These are phyloP conservation scores for Corythornis madagascariensis DNA, from an alignment of 2,113 vertebrate species.

Conservation along the genomic window DNA sequence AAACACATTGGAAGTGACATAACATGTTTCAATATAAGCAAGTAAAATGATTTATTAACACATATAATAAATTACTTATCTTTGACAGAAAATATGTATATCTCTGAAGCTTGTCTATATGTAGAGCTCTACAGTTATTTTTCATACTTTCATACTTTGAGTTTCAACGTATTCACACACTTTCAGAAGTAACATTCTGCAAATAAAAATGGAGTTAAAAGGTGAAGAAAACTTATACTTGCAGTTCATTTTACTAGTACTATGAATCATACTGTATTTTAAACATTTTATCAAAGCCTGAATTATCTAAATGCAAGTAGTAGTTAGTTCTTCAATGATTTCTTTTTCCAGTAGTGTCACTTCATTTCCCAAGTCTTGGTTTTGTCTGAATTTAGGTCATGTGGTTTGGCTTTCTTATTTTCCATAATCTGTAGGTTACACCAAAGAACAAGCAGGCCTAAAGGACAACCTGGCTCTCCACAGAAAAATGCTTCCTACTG, in stretches of 20 bases:
- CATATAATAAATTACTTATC: not conserved
- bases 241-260: not conserved
- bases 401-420: not conserved
- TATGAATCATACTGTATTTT: not conserved
- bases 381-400: not conserved
- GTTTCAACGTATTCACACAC: not conserved
- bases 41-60: not conserved
- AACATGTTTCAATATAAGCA: not conserved
- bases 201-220: not conserved
- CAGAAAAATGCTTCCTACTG: rapidly evolving
- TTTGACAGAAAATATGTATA: not conserved
- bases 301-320: not conserved
- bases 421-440: not conserved
- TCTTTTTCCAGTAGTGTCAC: not conserved
- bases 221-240: not conserved
- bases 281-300: not conserved
- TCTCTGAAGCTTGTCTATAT: not conserved
- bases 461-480: not conserved
- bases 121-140: not conserved
- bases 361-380: not conserved
- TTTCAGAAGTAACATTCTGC: not conserved
- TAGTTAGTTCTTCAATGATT: not conserved
- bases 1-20: not conserved
- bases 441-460: not conserved
- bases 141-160: not conserved